Evolutionary conservation across 1,140 invertebrate genomes (phyloP), one percentile per base, ranked within the genome.

Genomic region (Lepidostoma basale): DNA sequence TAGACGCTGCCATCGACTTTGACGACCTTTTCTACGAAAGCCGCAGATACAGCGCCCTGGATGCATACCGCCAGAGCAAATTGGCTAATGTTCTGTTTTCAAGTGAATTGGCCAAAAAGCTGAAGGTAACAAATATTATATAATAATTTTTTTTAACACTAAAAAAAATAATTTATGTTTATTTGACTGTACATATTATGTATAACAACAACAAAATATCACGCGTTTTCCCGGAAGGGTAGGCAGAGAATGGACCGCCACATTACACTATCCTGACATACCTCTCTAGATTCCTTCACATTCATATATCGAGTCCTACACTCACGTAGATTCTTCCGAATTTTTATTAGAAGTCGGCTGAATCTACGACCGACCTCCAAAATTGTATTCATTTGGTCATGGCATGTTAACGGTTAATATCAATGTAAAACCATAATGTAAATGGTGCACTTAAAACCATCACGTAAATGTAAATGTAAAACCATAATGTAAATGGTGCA

Each of bases 81-180:
- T 73, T 93, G 64, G 89, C 90, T 3, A 91, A 93, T 73, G 77
- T 92, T 20, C 76, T 93, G n/a, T 93, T 93, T 73, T 86, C 87
- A 0, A 83, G 79, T 28, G 88, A 91, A 76, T 76, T 93, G 5
- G 78, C 83, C 1, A 77, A 77, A 33, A 77, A 82, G 70, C 74
- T 92, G 1, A 76, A 87, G 83, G 86, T 73, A 60, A 42, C 47
- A 23, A 6, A 23, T 23, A 52, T 23, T 4, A 23, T 3, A 2
- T 23, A 3, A 3, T 56, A 28, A 8, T 56, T 56, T 22, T 18
- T 25, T 56, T 56, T 10, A 64, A 63, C 18, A 62, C 47, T 1
- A 63, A 56, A 26, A 14, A 4, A 22, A 60, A 20, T 14, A 49
- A 22, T 16, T 22, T 22, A 3, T 25, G 56, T 9, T 8, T 28